phyloP scores from a whole-genome alignment of 2,113 vertebrate genomes.

The Turnix velox region DNA sequence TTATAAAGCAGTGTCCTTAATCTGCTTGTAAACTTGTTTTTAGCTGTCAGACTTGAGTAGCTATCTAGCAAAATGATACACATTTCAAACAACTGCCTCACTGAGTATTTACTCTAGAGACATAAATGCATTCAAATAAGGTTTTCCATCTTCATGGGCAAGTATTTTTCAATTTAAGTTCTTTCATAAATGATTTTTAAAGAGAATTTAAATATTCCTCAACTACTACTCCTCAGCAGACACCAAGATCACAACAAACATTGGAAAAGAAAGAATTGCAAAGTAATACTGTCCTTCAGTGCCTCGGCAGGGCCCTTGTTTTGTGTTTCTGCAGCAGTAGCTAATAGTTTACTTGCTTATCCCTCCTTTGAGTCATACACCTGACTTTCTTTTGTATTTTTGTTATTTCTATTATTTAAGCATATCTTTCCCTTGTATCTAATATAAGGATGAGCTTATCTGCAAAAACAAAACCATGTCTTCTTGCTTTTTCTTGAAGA shows the following conservation, averaged over 20 bases:
- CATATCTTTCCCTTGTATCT: not conserved
- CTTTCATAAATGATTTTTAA: not conserved
- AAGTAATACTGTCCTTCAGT: not conserved
- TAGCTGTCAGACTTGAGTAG: not conserved
- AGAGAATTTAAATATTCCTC: not conserved
- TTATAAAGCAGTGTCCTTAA: not conserved
- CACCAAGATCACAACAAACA: not conserved
- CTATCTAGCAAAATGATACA: not conserved
- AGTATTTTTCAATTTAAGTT: not conserved
- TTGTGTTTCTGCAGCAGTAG: not conserved
- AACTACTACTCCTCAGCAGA: not conserved
- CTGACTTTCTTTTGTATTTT: not conserved
- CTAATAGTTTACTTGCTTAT: not conserved
- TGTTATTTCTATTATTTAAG: slow-evolving; percentile 17
- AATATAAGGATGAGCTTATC: not conserved
- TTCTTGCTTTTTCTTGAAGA: not conserved
- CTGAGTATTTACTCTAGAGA: not conserved
- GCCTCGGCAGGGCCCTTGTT: not conserved
- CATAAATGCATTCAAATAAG: not conserved
- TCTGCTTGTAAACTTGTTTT: not conserved
- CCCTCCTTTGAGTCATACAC: not conserved
- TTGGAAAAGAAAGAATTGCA: not conserved
- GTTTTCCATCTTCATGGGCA: not conserved
- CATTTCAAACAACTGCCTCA: not conserved
- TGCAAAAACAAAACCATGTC: not conserved